Evolutionary conservation across 2,113 vertebrate species (phyloP).

Genomic region (Trachemys scripta): DNA sequence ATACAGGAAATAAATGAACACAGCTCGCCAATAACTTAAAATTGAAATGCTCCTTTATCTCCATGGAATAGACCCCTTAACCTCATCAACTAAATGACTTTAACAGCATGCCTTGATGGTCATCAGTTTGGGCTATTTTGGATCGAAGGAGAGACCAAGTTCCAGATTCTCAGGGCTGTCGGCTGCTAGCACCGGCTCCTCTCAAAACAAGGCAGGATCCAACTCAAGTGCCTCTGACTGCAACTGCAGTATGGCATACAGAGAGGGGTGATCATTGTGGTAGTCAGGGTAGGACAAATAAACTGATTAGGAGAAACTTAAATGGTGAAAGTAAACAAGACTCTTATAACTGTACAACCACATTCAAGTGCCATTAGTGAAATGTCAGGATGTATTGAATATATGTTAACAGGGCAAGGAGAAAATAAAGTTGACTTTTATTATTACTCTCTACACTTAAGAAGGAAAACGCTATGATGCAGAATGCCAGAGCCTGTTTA

Average conservation of each 20-base stretch:
- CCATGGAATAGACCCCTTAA: background rate
- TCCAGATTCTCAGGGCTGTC: background rate
- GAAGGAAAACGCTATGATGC: background rate
- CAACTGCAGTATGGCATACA: accelerated
- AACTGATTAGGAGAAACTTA: background rate
- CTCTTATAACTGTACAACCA: background rate
- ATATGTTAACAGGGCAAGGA: background rate
- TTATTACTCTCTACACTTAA: background rate
- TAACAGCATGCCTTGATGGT: slow-evolving; percentile 12
- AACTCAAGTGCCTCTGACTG: background rate
- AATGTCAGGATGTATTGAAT: background rate
- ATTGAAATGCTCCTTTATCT: slow-evolving; percentile 13
- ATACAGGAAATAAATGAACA: background rate
- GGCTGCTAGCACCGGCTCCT: accelerated
- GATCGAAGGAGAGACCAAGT: background rate
- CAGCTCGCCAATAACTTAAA: background rate
- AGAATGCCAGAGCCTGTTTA: background rate
- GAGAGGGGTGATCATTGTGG: background rate
- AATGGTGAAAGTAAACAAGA: background rate
- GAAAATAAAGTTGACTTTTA: accelerated
- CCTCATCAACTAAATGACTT: background rate
- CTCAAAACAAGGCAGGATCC: background rate
- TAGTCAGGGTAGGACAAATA: background rate
- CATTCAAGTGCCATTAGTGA: no score
- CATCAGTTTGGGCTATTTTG: background rate